Percentiles rank a stretch among this genome's conserved stretches.
These are phyloP conservation scores for Elaphurus davidianus DNA, from an alignment of 2,113 vertebrate species.

Conservation along the genomic window DNA sequence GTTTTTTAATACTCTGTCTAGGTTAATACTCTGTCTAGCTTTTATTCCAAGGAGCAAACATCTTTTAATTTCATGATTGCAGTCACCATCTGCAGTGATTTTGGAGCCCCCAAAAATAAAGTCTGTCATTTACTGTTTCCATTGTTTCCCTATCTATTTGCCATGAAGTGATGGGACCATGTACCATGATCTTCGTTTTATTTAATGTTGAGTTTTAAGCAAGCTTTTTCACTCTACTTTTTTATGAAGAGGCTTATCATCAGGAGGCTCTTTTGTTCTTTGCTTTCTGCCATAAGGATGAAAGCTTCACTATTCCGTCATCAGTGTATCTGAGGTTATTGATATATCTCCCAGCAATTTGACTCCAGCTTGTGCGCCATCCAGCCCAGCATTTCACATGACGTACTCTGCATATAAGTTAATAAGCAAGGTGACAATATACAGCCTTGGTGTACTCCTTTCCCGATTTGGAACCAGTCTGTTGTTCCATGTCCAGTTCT, in stretches of 20 bases:
- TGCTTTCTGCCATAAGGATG: not conserved
- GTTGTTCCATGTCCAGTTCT: not conserved
- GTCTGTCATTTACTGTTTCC: not conserved
- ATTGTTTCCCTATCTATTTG: not conserved
- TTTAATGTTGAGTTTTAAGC: not conserved
- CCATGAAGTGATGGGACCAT: not conserved
- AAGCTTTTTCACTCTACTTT: not conserved
- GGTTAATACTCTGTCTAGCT: not conserved
- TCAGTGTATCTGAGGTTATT: not conserved
- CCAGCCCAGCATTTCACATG: not conserved
- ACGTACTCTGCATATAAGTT: not conserved
- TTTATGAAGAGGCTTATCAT: not conserved
- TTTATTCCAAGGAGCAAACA: not conserved
- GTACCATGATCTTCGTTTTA: not conserved
- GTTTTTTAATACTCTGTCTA: not conserved
- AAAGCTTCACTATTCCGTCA: not conserved
- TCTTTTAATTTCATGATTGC: not conserved
- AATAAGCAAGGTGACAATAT: not conserved
- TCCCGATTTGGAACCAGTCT: not conserved
- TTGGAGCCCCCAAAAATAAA: not conserved
- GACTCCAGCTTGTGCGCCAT: not conserved
- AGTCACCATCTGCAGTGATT: not conserved
- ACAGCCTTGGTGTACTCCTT: not conserved
- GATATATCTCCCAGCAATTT: not conserved
- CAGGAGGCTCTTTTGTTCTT: not conserved